phyloP scores from a whole-genome alignment of 2,113 vertebrate genomes.

The Egretta garzetta region DNA sequence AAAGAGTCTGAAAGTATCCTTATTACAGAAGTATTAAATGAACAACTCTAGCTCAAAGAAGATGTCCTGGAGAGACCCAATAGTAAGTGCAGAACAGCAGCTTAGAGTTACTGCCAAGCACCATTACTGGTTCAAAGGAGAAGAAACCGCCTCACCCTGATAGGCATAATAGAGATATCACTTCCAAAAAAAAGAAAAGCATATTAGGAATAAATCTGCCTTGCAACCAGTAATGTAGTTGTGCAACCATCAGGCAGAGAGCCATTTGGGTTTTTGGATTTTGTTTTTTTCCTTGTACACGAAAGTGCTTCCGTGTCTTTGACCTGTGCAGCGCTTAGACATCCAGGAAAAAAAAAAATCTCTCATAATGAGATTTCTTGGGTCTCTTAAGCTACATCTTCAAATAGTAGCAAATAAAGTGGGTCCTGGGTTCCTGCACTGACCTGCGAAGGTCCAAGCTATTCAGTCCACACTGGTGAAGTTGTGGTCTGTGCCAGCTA shows the following conservation, averaged over 20 bases:
- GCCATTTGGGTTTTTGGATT: accelerated
- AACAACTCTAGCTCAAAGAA: neutral
- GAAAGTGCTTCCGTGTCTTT: neutral
- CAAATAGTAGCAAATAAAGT: neutral
- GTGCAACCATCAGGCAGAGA: neutral
- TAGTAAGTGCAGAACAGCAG: neutral
- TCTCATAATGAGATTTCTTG: neutral
- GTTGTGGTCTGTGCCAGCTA: neutral
- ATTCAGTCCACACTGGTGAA: neutral
- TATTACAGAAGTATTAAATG: neutral
- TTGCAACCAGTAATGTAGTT: neutral
- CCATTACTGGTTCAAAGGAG: neutral
- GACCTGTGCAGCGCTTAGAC: neutral
- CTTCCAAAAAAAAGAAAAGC: neutral
- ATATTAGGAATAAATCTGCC: neutral
- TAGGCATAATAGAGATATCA: neutral
- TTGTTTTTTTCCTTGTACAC: neutral
- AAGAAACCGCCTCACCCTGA: neutral
- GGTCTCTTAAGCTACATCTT: neutral
- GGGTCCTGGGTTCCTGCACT: too few relatives aligned
- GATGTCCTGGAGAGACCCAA: neutral
- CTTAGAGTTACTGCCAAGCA: neutral
- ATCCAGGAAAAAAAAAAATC: neutral
- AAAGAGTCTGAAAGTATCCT: neutral
- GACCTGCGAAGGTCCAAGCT: neutral